Base-by-base conservation (phyloP, 2,888 invertebrate genomes). In the Leistus spinibarbis region DNA sequence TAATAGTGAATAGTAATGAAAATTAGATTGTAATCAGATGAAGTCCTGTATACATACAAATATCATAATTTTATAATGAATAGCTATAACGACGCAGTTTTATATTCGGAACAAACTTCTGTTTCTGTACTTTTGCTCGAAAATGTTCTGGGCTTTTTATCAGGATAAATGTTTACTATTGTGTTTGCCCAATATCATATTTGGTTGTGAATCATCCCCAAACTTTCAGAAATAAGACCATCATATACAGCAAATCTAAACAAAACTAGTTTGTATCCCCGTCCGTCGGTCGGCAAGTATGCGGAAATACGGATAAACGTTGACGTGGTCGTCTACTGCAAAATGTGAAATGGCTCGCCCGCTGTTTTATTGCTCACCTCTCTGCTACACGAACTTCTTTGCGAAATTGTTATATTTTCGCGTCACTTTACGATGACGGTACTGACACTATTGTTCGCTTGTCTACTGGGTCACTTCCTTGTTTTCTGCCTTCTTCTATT, bases 341-440 rank as follows among this genome's bases (percentile, higher is more conserved):
- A 73, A 19, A 72, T 65, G 56, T 24, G 24, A 54, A 72, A 67
- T 67, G 53, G 68, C 74, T 54, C 54, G 19, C 75, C 75, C 40
- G 75, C 75, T 75, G 75, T 75, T 75, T 69, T 75, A 75, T 69
- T 63, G 69, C 69, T 10, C 27, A 75, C 75, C 69, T 75, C 64
- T 69, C 10, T 40, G 7, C 4, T 60, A 54, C 73, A 19, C 19
- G 54, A 16, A 27, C 53, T 70, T 13, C 24, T 17, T 20, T 20
- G 68, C 16, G 22, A 56, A 66, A 66, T 56, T 60, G 66, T 66
- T 62, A 75, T 54, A 75, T 63, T 75, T 74, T 68, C 56, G 56
- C 64, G 63, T 75, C 69, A 75, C 22, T 69, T 69, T 75, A 75
- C 69, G 75, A 75, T 75, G 75, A 75, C 69, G 17, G n/a, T 56